Conservation (phyloP, 1,140 invertebrate genomes). For the Vollenhovia emeryi region DNA sequence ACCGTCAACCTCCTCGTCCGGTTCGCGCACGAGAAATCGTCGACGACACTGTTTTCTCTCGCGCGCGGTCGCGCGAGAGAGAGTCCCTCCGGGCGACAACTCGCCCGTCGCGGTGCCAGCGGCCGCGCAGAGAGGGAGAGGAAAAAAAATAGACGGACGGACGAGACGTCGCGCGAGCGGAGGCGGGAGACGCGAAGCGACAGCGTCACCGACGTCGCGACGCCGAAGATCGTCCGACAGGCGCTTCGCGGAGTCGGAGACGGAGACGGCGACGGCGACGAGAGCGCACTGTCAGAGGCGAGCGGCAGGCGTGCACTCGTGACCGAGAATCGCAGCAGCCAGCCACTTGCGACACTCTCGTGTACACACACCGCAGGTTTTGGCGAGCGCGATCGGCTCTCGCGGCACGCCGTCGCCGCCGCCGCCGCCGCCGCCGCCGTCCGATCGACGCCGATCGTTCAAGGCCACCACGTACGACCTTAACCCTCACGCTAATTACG, state of each 20-base stretch:
- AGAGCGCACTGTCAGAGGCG: constrained; percentile 51
- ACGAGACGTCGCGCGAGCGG: not conserved
- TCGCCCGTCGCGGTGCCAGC: not conserved
- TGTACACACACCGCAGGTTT: constrained; percentile 57
- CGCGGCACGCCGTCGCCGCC: constrained; percentile 59
- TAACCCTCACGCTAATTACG: constrained; percentile 51
- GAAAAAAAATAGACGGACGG: not conserved
- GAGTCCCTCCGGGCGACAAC: not conserved
- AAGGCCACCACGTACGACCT: constrained; percentile 55
- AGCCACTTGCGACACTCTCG: constrained; percentile 80
- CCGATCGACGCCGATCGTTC: constrained; percentile 62
- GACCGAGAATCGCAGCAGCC: constrained; percentile 75
- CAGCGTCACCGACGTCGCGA: constrained; percentile 37
- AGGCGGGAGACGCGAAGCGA: not conserved
- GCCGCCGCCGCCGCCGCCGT: constrained; percentile 37
- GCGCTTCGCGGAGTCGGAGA: not conserved
- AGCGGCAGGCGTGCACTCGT: constrained; percentile 69
- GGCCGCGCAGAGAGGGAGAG: not conserved
- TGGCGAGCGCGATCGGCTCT: constrained; percentile 73
- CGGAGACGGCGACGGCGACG: constrained; percentile 13
- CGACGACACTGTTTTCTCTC: constrained; percentile 39
- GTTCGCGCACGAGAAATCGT: constrained; percentile 16
- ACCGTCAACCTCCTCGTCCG: constrained; percentile 30
- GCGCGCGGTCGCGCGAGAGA: constrained; percentile 8
- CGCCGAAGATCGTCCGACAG: constrained; percentile 22